phyloP scores from a whole-genome alignment of 1,140 invertebrate species.

The Drosophila saltans region DNA sequence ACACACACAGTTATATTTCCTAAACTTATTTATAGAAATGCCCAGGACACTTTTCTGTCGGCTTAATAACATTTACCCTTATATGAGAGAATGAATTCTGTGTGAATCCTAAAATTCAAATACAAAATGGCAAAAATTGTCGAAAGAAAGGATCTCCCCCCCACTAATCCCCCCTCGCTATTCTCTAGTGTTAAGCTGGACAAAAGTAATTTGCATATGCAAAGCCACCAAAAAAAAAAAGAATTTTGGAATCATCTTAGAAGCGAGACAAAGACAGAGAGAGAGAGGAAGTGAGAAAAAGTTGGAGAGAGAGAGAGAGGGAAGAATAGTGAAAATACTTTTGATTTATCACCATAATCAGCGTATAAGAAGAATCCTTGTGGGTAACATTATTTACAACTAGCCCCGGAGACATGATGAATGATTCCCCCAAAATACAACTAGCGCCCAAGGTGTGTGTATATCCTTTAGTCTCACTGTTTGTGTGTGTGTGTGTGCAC shows the following conservation, averaged over 20 bases:
- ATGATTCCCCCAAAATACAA: conserved; percentile 50
- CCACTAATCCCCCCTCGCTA: too few species aligned
- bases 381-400: conserved; percentile 80
- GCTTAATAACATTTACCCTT: conserved; percentile 41
- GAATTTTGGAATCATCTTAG: conserved; percentile 4
- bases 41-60: conserved; percentile 27
- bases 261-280: background rate
- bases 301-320: background rate
- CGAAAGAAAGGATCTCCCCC: background rate
- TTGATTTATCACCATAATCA: conserved; percentile 81
- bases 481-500: background rate
- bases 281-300: background rate
- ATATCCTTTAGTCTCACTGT: background rate
- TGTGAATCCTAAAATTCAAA: background rate
- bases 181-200: conserved; percentile 24
- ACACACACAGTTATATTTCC: conserved; percentile 23
- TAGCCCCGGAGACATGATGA: conserved; percentile 67
- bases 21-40: conserved; percentile 56
- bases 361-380: conserved; percentile 65
- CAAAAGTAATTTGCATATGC: conserved; percentile 46
- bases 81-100: too few species aligned
- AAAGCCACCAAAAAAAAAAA: conserved; percentile 22
- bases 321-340: conserved; percentile 35
- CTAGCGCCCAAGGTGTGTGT: conserved; percentile 10
- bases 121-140: background rate